phyloP scores from a whole-genome alignment of 1,140 invertebrate genomes.

The Metaphire vulgaris region DNA sequence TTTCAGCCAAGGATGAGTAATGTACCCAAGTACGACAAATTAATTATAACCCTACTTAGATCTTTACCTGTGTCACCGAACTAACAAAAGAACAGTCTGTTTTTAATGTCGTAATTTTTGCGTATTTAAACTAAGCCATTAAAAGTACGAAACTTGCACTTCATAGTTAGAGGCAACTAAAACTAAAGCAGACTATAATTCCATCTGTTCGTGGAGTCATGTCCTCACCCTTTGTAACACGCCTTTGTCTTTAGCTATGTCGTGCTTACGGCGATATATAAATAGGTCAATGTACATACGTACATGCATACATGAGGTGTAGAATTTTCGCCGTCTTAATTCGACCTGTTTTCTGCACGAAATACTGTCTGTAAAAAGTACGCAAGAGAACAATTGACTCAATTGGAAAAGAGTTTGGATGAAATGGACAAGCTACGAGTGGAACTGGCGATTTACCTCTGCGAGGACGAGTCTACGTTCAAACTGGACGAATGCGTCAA shows the following conservation, averaged over 20 bases:
- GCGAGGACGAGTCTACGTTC: slow-evolving; percentile 46
- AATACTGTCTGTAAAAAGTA: slow-evolving; percentile 56
- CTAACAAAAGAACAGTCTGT: too few species aligned
- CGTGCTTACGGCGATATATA: background rate
- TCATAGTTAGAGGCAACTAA: too few species aligned
- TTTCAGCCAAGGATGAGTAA: too few species aligned
- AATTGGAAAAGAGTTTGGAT: slow-evolving; percentile 70
- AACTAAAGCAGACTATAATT: background rate
- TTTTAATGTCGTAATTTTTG: too few species aligned
- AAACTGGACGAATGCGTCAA: slow-evolving; percentile 50
- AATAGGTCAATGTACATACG: background rate
- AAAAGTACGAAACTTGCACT: too few species aligned
- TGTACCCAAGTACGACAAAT: too few species aligned
- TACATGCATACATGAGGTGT: background rate
- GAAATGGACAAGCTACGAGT: slow-evolving; percentile 63
- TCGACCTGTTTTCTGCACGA: background rate
- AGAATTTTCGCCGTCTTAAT: background rate
- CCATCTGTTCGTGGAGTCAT: background rate
- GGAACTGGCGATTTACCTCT: slow-evolving; percentile 43
- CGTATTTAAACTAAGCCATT: too few species aligned
- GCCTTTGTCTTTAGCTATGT: background rate
- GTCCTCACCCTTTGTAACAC: too few species aligned
- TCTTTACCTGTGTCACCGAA: too few species aligned
- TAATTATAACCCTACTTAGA: too few species aligned
- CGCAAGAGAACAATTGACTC: slow-evolving; percentile 70